Evolutionary conservation across 2,797 vertebrate genomes (phyloP).

Genomic region (Clarias laeviceps): DNA sequence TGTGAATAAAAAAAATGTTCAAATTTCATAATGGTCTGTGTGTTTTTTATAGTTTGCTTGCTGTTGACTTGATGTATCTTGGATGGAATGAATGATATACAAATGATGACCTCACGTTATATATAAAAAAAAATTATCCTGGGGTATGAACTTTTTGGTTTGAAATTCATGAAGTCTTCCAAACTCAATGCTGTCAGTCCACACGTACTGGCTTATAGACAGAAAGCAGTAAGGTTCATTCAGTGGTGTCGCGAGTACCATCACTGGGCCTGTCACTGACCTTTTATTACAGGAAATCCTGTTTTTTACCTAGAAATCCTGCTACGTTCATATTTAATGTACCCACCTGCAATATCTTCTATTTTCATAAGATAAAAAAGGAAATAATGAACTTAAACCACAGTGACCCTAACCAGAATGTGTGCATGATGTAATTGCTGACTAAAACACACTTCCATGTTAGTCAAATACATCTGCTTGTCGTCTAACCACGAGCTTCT

Average conservation of each 20-base stretch:
- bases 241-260: background rate
- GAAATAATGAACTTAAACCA: background rate
- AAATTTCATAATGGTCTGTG: background rate
- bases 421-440: background rate
- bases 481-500: background rate
- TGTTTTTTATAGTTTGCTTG: constrained; percentile 22
- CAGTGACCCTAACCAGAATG: background rate
- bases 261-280: too few species aligned
- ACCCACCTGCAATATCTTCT: background rate
- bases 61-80: background rate
- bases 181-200: background rate
- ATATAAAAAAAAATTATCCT: too few species aligned
- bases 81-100: background rate
- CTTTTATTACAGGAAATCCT: background rate
- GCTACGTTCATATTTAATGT: too few species aligned
- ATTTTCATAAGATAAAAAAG: background rate
- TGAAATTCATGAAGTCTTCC: background rate
- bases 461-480: background rate
- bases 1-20: constrained; percentile 69
- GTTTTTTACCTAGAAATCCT: background rate
- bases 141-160: background rate
- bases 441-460: background rate
- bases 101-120: background rate
- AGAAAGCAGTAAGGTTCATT: too few species aligned
- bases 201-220: too few species aligned